Conservation (phyloP, 1,140 invertebrate genomes). For the Drosophila leontia region DNA sequence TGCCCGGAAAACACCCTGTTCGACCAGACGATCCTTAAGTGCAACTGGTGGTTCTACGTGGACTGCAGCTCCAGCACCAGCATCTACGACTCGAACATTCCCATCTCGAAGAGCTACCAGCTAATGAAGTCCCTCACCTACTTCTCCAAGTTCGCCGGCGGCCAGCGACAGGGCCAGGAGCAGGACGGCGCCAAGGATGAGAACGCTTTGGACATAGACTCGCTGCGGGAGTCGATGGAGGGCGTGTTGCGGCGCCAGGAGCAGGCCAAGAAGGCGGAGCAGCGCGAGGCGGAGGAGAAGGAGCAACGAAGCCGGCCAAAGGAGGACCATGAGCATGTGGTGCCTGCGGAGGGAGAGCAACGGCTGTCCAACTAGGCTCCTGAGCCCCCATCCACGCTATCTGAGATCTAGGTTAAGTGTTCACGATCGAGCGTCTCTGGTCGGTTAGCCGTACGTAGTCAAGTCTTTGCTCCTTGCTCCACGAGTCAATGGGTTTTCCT, state of each 20-base stretch:
- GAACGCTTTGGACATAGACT: slow-evolving; percentile 72
- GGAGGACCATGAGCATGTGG: slow-evolving; percentile 68
- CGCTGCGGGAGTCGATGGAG: slow-evolving; percentile 75
- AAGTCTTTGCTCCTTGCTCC: slow-evolving; percentile 53
- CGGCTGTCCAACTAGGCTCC: slow-evolving; percentile 64
- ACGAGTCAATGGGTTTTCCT: slow-evolving; percentile 62
- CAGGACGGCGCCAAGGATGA: slow-evolving; percentile 68
- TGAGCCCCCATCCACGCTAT: slow-evolving; percentile 58
- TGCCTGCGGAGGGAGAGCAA: slow-evolving; percentile 63
- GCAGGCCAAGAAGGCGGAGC: slow-evolving; percentile 59
- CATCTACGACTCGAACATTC: slow-evolving; percentile 94
- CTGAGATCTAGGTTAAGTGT: slow-evolving; percentile 77
- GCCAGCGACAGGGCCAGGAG: slow-evolving; percentile 48
- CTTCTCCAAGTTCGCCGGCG: slow-evolving; percentile 90
- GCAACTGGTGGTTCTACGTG: slow-evolving; percentile 97
- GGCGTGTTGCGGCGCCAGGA: slow-evolving; percentile 66
- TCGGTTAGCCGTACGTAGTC: slow-evolving; percentile 74
- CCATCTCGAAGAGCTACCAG: slow-evolving; percentile 95
- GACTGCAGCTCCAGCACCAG: slow-evolving; percentile 92
- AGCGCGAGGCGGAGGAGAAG: slow-evolving; percentile 21
- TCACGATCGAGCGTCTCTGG: slow-evolving; percentile 76
- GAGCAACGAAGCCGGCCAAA: slow-evolving; percentile 27
- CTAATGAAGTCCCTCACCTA: slow-evolving; percentile 95
- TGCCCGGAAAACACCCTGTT: slow-evolving; percentile 95
- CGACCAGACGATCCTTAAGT: slow-evolving; percentile 94